A percentile compares a stretch with the other conserved stretches of the same genome.
Evolutionary conservation across 2,888 invertebrate genomes (phyloP).

Genomic region (Cephus sareptanus): DNA sequence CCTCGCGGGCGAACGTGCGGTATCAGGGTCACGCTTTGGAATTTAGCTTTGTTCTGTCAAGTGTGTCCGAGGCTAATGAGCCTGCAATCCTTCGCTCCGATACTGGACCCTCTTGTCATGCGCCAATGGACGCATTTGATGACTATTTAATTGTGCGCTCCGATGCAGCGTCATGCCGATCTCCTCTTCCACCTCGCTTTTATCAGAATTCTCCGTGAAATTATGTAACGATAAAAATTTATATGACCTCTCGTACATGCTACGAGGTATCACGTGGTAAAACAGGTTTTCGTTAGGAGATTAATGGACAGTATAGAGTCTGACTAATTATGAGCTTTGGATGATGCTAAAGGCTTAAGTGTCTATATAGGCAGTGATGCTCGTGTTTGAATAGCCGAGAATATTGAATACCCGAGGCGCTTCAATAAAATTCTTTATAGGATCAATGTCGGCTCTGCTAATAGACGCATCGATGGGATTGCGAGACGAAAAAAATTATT

Average conservation of each 20-base stretch:
- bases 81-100: slow-evolving; percentile 19
- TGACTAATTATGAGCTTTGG: neutral
- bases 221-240: neutral
- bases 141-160: slow-evolving; percentile 32
- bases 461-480: neutral
- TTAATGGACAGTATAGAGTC: neutral
- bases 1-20: neutral
- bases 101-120: slow-evolving; percentile 19
- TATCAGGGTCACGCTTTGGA: slow-evolving; percentile 3
- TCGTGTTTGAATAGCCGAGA: neutral
- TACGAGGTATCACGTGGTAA: neutral
- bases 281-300: neutral
- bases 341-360: neutral
- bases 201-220: neutral
- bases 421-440: neutral
- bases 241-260: neutral
- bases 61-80: slow-evolving; percentile 41
- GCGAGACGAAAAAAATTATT: neutral
- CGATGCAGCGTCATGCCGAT: neutral
- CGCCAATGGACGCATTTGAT: slow-evolving; percentile 35
- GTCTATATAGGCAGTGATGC: neutral
- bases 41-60: slow-evolving; percentile 47
- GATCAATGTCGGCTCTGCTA: neutral
- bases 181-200: neutral
- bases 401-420: neutral